These are phyloP conservation scores for Conistra vaccinii DNA, from an alignment of 2,888 invertebrate species.

Conservation along the genomic window DNA sequence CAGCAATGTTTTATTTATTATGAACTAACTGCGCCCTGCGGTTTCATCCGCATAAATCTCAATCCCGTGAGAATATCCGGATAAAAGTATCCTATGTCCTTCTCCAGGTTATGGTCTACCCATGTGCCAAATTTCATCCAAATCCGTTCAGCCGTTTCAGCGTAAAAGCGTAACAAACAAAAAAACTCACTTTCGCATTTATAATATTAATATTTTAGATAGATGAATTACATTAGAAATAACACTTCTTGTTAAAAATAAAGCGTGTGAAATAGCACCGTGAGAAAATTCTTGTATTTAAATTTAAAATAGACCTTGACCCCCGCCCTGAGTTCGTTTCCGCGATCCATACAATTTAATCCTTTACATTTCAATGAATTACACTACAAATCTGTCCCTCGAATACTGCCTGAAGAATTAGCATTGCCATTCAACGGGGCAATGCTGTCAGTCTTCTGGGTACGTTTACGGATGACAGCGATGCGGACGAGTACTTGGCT, in stretches of 20 bases:
- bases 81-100: too few relatives aligned
- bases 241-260: constrained; percentile 8
- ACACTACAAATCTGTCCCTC: background rate
- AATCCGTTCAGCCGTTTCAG: too few relatives aligned
- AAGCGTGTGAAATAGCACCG: constrained; percentile 33
- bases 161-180: too few relatives aligned
- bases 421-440: background rate
- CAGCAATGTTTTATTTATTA: constrained; percentile 10
- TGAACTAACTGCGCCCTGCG: too few relatives aligned
- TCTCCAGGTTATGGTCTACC: too few relatives aligned
- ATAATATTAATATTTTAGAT: too few relatives aligned
- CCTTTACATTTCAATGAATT: constrained; percentile 10
- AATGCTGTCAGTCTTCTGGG: background rate
- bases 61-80: too few relatives aligned
- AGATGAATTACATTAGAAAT: background rate
- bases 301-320: constrained; percentile 38
- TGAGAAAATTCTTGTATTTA: constrained; percentile 28
- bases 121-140: too few relatives aligned
- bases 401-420: constrained; percentile 4
- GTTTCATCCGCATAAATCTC: too few relatives aligned
- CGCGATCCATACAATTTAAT: constrained; percentile 14
- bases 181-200: too few relatives aligned
- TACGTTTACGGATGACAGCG: background rate
- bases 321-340: constrained; percentile 23
- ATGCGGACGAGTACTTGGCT: background rate